Conservation (phyloP, 2,113 vertebrate species). For the Leiothrix lutea region DNA sequence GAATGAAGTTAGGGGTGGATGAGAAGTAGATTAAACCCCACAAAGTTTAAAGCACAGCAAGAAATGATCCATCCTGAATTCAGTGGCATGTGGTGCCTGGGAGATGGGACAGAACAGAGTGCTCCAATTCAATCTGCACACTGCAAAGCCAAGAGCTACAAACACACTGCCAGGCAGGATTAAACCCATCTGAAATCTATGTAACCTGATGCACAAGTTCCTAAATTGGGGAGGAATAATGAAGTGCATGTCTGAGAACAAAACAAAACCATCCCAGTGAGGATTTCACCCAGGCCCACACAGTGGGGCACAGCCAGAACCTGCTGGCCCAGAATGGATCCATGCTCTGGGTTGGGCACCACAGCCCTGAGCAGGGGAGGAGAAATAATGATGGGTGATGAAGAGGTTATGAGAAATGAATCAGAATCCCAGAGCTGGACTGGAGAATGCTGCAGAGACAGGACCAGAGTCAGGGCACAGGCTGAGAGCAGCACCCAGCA, state of each 20-base stretch:
- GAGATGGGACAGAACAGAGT: neutral
- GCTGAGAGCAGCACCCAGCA: neutral
- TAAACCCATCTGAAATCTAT: neutral
- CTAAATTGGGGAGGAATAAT: neutral
- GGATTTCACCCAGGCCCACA: neutral
- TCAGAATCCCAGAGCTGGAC: neutral
- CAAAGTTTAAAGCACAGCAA: neutral
- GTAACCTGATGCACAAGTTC: neutral
- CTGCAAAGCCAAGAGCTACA: neutral
- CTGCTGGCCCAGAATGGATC: neutral
- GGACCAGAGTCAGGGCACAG: neutral
- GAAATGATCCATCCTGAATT: neutral
- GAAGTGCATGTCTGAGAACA: neutral
- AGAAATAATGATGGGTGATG: accelerated
- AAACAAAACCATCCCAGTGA: neutral
- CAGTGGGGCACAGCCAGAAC: neutral
- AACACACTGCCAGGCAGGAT: neutral
- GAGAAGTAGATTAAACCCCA: neutral
- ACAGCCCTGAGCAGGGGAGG: neutral
- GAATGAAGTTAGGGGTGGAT: neutral
- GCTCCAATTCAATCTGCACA: neutral
- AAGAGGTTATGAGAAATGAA: neutral
- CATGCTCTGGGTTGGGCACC: accelerated
- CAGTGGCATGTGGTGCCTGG: neutral
- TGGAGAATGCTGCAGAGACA: neutral